phyloP scores from a whole-genome alignment of 2,888 invertebrate genomes.

The Tetrapedia diversipes region DNA sequence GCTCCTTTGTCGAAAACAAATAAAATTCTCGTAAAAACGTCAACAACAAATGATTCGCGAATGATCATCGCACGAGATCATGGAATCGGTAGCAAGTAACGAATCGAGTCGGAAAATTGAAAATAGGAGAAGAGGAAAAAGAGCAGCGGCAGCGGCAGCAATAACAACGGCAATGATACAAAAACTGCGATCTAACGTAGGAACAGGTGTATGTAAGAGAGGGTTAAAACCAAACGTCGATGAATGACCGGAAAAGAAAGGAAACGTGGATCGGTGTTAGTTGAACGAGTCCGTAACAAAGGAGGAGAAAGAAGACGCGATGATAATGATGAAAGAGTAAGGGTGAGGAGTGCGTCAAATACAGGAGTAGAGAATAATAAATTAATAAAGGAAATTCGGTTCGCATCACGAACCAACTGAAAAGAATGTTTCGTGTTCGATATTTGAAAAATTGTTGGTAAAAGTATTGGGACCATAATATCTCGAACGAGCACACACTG shows the following conservation, averaged over 20 bases:
- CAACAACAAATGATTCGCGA: conserved; percentile 27
- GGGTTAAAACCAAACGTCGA: too few relatives aligned
- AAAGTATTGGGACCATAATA: conserved; percentile 70
- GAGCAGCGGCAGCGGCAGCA: not conserved
- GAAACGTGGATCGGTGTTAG: too few relatives aligned
- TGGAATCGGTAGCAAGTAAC: conserved; percentile 20
- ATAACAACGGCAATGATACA: too few relatives aligned
- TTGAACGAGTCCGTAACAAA: too few relatives aligned
- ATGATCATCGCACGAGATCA: conserved; percentile 25
- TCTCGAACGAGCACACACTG: conserved; percentile 77
- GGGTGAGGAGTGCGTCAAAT: not conserved
- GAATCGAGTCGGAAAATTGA: conserved; percentile 7
- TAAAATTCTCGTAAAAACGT: conserved; percentile 57
- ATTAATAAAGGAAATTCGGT: too few relatives aligned
- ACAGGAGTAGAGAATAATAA: not conserved
- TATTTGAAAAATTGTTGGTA: conserved; percentile 50
- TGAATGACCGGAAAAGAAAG: too few relatives aligned
- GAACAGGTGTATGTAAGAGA: too few relatives aligned
- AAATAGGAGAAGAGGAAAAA: not conserved
- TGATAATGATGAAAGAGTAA: too few relatives aligned
- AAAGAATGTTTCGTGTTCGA: conserved; percentile 53
- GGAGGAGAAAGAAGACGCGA: too few relatives aligned
- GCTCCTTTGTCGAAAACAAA: conserved; percentile 68
- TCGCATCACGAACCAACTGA: conserved; percentile 43
- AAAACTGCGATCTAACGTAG: too few relatives aligned